Evolutionary conservation across 2,888 invertebrate species (phyloP), one percentile per base, ranked within the genome.

Genomic region (Cheilosia vernalis): DNA sequence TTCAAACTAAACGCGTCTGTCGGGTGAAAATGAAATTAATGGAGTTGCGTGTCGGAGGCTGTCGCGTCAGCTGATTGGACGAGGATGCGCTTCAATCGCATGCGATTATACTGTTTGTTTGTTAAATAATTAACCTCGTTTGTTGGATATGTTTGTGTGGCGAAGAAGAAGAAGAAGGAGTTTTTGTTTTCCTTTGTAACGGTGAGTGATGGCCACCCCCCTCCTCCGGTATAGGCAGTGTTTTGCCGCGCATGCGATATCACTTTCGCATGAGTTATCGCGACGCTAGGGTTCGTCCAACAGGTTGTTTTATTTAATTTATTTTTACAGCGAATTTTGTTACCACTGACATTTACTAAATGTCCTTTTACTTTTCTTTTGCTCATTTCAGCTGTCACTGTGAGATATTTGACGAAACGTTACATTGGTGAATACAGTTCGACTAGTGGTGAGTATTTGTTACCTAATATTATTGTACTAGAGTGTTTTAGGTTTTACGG

Each of bases 391-490:
- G 96, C 96, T 90, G 95, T 96, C 89, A 95, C 95, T 88, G 96
- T 96, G 90, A 94, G 96, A 90, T 96, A 96, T 92, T 93, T 96
- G 89, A 96, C 96, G 87, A 95, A 95, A 92, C 93, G 96, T 89
- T 96, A 96, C 92, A 96, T 96, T 90, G 96, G 96, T 88, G 96
- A 96, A 93, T 96, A 96, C 93, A 96, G 96, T 92, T 96, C 96
- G 84, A 95, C 95, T 88, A 95, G 95, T 92, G 96, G 96, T 95
- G 91, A 94, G 95, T 94, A 21, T 5, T 37, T 24, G n/a, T 19
- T 40, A 15, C 4, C 15, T 44, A 44, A 17, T 44, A 7, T n/a
- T 1, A 42, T 24, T 10, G 21, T 24, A 21, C 13, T 21, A 21
- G 2, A 19, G 1, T 49, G 7, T 21, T 21, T 21, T 47, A 13